Conservation (phyloP, 2,888 invertebrate genomes). For the Cheilosia scutellata region DNA sequence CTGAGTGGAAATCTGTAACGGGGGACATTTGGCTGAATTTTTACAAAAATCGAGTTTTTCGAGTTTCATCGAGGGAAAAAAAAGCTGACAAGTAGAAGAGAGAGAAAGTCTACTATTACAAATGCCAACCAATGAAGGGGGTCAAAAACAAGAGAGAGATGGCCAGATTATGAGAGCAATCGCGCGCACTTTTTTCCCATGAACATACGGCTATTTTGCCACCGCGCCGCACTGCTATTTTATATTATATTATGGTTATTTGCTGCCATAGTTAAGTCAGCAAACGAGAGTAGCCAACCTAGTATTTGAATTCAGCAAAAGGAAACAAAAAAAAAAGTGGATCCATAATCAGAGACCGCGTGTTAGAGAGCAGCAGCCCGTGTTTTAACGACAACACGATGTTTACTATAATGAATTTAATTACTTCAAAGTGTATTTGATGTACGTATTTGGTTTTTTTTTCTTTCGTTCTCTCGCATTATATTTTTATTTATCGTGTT, state of each 20-base stretch:
- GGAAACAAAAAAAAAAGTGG: slow-evolving; percentile 59
- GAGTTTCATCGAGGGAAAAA: slow-evolving; percentile 7
- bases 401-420: slow-evolving; percentile 76
- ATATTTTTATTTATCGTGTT: slow-evolving; percentile 71
- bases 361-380: slow-evolving; percentile 68
- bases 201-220: slow-evolving; percentile 47
- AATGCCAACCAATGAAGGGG: slow-evolving; percentile 26
- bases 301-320: slow-evolving; percentile 67
- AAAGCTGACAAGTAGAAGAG: background rate
- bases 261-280: slow-evolving; percentile 70
- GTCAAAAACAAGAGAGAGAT: slow-evolving; percentile 20
- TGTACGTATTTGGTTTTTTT: slow-evolving; percentile 70
- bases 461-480: slow-evolving; percentile 70
- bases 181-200: slow-evolving; percentile 57
- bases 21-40: slow-evolving; percentile 65
- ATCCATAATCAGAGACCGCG: slow-evolving; percentile 75
- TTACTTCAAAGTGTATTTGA: slow-evolving; percentile 76
- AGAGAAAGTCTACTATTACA: background rate
- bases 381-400: slow-evolving; percentile 67
- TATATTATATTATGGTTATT: slow-evolving; percentile 65
- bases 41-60: slow-evolving; percentile 23
- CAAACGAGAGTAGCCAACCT: slow-evolving; percentile 67
- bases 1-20: slow-evolving; percentile 5
- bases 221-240: slow-evolving; percentile 54
- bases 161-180: slow-evolving; percentile 26